A percentile compares a stretch with the other conserved stretches of the same genome.
phyloP scores from a whole-genome alignment of 2,113 vertebrate species.

The Thryonomys swinderianus region DNA sequence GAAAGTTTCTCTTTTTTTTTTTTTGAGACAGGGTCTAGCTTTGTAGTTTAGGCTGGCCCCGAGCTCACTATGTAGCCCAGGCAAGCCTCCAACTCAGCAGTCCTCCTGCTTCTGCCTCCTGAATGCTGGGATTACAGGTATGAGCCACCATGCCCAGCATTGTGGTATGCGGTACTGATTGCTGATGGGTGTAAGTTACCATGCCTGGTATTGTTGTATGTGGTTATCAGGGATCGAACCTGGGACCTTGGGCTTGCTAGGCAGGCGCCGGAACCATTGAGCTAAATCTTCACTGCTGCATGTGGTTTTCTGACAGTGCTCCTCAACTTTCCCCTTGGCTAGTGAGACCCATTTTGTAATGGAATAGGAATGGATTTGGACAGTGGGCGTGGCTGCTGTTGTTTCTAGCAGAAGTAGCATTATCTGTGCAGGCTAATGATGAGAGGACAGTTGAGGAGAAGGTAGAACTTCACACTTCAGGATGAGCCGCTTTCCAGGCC shows the following conservation, averaged over 20 bases:
- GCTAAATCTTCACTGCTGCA: not conserved
- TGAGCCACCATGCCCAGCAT: too few species aligned
- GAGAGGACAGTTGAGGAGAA: not conserved
- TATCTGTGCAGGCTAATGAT: not conserved
- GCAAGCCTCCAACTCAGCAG: too few species aligned
- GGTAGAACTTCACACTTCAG: slow-evolving; percentile 59
- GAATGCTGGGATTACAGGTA: too few species aligned
- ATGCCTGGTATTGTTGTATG: too few species aligned
- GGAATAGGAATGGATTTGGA: slow-evolving; percentile 72
- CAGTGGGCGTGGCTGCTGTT: not conserved
- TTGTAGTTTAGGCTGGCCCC: too few species aligned
- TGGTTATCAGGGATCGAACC: not conserved
- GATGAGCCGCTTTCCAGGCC: slow-evolving; percentile 51
- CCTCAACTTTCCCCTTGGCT: not conserved
- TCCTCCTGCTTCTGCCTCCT: too few species aligned
- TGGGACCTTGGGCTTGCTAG: too few species aligned
- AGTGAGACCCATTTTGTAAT: not conserved
- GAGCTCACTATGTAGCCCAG: too few species aligned
- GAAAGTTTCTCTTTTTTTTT: not conserved
- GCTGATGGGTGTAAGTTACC: too few species aligned
- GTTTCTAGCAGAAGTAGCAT: not conserved
- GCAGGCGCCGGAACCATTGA: too few species aligned
- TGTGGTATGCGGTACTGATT: too few species aligned
- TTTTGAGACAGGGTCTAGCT: not conserved
- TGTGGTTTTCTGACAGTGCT: not conserved